phyloP scores from a whole-genome alignment of 2,888 invertebrate species.

The Lingula anatina region DNA sequence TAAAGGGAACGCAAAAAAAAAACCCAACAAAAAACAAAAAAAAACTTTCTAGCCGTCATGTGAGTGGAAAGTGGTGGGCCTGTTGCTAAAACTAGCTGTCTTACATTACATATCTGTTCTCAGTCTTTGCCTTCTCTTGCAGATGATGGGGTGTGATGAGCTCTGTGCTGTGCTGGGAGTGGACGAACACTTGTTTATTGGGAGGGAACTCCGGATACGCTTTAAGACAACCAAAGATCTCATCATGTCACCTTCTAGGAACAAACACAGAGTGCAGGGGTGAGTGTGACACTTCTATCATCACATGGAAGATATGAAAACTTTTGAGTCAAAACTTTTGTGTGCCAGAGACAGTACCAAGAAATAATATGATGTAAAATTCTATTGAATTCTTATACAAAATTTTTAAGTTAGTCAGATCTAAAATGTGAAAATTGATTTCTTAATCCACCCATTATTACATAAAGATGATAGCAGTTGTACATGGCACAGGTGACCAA shows the following conservation, averaged over 20 bases:
- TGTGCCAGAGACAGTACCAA: background rate
- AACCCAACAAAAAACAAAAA: too few relatives aligned
- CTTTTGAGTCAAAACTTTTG: background rate
- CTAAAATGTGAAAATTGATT: too few relatives aligned
- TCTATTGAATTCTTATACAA: background rate
- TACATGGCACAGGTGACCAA: background rate
- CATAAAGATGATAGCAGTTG: background rate
- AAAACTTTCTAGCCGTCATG: too few relatives aligned
- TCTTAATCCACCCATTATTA: too few relatives aligned
- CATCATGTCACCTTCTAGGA: slow-evolving; percentile 37
- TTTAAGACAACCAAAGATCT: slow-evolving; percentile 37
- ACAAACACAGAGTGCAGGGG: slow-evolving; percentile 19
- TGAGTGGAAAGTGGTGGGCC: too few relatives aligned
- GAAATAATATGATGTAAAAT: background rate
- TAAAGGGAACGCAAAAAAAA: too few relatives aligned
- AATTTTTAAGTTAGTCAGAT: background rate
- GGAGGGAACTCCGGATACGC: slow-evolving; percentile 24
- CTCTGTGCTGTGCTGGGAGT: slow-evolving; percentile 33
- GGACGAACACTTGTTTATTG: slow-evolving; percentile 26
- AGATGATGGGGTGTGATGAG: slow-evolving; percentile 36
- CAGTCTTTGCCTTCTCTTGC: slow-evolving; percentile 8
- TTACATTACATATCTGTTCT: too few relatives aligned
- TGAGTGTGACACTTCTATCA: slow-evolving; percentile 4
- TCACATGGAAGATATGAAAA: background rate
- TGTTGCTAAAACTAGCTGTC: too few relatives aligned